A percentile compares a stretch with the other conserved stretches of the same genome.
phyloP scores from a whole-genome alignment of 2,113 vertebrate genomes.

The Thunnus thynnus region DNA sequence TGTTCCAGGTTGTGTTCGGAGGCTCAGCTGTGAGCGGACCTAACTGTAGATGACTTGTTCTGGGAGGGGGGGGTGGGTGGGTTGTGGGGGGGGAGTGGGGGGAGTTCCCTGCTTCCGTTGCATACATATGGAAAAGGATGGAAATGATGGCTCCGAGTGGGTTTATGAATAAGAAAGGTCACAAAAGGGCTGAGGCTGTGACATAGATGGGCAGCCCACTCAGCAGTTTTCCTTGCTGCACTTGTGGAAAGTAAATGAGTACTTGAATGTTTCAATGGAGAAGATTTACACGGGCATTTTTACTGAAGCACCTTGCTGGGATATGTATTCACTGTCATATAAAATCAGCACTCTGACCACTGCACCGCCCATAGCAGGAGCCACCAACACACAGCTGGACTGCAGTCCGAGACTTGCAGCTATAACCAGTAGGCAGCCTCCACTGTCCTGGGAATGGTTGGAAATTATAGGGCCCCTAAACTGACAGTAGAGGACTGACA shows the following conservation, averaged over 20 bases:
- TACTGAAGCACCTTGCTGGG: slow-evolving; percentile 48
- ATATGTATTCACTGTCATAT: slow-evolving; percentile 59
- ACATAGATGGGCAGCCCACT: slow-evolving; percentile 67
- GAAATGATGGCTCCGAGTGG: slow-evolving; percentile 68
- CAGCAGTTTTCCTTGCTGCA: slow-evolving; percentile 59
- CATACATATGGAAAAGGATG: slow-evolving; percentile 81
- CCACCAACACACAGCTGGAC: slow-evolving; percentile 33
- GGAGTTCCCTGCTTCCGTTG: slow-evolving; percentile 44
- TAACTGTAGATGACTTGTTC: slow-evolving; percentile 72
- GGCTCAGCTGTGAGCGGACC: slow-evolving; percentile 53
- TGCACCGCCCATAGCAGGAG: slow-evolving; percentile 41
- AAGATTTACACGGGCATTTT: slow-evolving; percentile 40
- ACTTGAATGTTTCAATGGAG: slow-evolving; percentile 33
- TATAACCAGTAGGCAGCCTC: slow-evolving; percentile 23
- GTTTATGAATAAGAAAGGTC: slow-evolving; percentile 76
- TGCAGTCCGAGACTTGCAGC: slow-evolving; percentile 13
- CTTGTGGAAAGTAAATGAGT: slow-evolving; percentile 50
- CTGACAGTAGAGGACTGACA: slow-evolving; percentile 37
- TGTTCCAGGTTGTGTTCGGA: slow-evolving; percentile 60
- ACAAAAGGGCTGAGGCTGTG: slow-evolving; percentile 64
- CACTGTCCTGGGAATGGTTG: slow-evolving; percentile 29
- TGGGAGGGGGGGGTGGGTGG: background rate
- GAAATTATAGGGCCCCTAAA: slow-evolving; percentile 58
- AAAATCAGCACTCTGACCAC: slow-evolving; percentile 70
- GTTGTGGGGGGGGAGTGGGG: background rate